Conservation (phyloP, 2,888 invertebrate genomes). For the Oscheius onirici region DNA sequence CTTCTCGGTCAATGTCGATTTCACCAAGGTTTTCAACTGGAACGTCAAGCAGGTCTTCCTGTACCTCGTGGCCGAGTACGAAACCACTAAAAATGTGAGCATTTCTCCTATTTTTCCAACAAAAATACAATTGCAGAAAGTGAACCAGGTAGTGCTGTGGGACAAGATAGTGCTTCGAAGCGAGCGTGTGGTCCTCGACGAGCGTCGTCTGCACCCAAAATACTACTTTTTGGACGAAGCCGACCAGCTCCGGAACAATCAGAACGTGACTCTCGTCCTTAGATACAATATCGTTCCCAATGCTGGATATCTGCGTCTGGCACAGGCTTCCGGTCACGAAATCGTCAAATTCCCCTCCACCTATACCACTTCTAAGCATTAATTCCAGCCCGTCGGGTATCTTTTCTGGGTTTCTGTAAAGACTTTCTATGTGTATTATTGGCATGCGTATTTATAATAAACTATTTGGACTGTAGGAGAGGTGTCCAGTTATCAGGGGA, state of each 20-base stretch:
- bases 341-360: slow-evolving; percentile 89
- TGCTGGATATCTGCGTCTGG: slow-evolving; percentile 90
- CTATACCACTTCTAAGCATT: slow-evolving; percentile 78
- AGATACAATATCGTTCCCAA: slow-evolving; percentile 92
- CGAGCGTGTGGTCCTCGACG: slow-evolving; percentile 90
- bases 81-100: slow-evolving; percentile 85
- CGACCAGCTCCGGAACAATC: slow-evolving; percentile 91
- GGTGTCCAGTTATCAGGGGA: too few species aligned
- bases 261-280: slow-evolving; percentile 91
- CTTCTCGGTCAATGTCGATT: slow-evolving; percentile 87
- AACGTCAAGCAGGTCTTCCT: slow-evolving; percentile 97
- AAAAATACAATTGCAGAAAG: slow-evolving; percentile 71
- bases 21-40: slow-evolving; percentile 84
- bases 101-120: background rate
- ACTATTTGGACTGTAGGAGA: too few species aligned
- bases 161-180: slow-evolving; percentile 95
- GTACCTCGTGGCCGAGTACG: slow-evolving; percentile 94
- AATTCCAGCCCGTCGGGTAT: slow-evolving; percentile 9
- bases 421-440: background rate
- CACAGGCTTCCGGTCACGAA: slow-evolving; percentile 83
- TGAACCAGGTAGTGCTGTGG: slow-evolving; percentile 88
- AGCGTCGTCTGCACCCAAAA: slow-evolving; percentile 93
- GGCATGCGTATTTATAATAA: too few species aligned
- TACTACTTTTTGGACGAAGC: slow-evolving; percentile 99
- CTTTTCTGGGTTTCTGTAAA: background rate